Evolutionary conservation across 2,113 vertebrate species (phyloP), one percentile per base, ranked within the genome.

Genomic region (human (Homo sapiens)): DNA sequence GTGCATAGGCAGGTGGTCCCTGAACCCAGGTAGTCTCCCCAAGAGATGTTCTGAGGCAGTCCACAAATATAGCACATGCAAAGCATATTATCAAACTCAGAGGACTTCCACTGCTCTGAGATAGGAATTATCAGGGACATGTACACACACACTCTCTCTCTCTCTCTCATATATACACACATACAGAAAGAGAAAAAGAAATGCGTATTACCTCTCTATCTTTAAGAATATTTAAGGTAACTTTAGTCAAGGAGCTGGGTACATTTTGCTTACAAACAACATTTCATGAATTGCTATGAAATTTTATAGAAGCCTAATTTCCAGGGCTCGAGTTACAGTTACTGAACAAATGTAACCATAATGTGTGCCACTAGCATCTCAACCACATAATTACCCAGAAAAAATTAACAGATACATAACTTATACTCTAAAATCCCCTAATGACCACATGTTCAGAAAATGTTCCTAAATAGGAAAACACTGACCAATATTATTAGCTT

Each of bases 1-100:
- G 66, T 61, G 57, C 35, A 57, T 40, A 61, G 68, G 81, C 90
- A 93, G 66, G 90, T 52, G 90, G 90, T n/a, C 80, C 66, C 13
- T 89, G 90, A 75, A 61, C 55, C 88, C 90, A 92, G 92, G 93
- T 10, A n/a, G 57, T n/a, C 64, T 90, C 66, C 79, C 57, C 17
- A 76, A 68, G 57, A 93, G 22, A 43, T 72, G 76, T 30, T 35
- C 78, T 48, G 32, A 38, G 27, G 83, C 17, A 48, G 4, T n/a
- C 32, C 45, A 45, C 85, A 92, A 72, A 84, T 27, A 45, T 18
- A 89, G 52, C n/a, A 16, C 23, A 45, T n/a, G 13, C 50, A 43
- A 40, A 35, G 23, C 20, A 50, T 40, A 48, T 40, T 48, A 50
- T 73, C 66, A 61, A 59, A 68, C 82, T 59, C 40, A 43, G 40